A percentile compares a stretch with the other conserved stretches of the same genome.
phyloP scores from a whole-genome alignment of 2,797 vertebrate genomes.

The Agapornis canus region DNA sequence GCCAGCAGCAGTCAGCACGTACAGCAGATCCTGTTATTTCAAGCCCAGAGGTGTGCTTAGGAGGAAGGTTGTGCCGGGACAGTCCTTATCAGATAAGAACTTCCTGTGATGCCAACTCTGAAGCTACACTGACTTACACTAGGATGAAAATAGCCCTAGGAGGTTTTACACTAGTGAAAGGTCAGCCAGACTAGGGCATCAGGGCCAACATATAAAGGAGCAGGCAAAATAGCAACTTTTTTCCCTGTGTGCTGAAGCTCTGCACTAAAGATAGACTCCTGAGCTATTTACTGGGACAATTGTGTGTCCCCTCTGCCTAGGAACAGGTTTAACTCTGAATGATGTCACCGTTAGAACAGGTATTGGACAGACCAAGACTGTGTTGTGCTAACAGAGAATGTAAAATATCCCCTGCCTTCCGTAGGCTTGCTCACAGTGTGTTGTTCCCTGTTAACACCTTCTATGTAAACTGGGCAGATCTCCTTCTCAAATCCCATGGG shows the following conservation, averaged over 20 bases:
- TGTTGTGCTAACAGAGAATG: neutral
- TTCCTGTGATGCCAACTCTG: neutral
- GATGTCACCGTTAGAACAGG: neutral
- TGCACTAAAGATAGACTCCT: neutral
- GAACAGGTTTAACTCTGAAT: neutral
- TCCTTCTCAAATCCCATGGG: neutral
- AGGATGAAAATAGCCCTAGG: conserved; percentile 26
- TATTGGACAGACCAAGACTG: neutral
- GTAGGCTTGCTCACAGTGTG: neutral
- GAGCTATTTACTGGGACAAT: neutral
- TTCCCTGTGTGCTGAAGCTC: neutral
- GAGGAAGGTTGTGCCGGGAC: neutral
- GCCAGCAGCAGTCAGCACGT: neutral
- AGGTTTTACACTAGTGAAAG: conserved; percentile 12
- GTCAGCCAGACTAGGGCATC: neutral
- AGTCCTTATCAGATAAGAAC: neutral
- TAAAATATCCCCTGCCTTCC: neutral
- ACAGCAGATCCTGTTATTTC: neutral
- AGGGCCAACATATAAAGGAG: neutral
- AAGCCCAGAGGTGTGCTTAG: neutral
- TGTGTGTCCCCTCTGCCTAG: neutral
- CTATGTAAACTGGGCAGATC: neutral
- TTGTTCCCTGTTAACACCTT: neutral
- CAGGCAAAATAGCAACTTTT: neutral
- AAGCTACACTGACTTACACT: neutral